These are phyloP conservation scores for Homarus gammarus DNA, from an alignment of 2,888 invertebrate species.

Conservation along the genomic window DNA sequence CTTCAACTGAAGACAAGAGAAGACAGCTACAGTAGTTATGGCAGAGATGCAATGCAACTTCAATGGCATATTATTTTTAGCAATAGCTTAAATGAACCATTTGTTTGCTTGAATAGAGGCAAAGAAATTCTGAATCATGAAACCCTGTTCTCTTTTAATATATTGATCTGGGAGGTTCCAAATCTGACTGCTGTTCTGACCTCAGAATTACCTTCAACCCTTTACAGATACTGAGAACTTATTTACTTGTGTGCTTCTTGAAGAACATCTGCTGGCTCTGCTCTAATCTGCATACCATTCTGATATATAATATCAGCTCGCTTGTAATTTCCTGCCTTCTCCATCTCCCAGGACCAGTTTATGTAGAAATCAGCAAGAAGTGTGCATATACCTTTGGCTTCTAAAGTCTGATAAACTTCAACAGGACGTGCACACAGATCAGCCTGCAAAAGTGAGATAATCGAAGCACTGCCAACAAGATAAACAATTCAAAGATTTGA, in stretches of 20 bases:
- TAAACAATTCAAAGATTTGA: no score
- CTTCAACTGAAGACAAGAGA: no score
- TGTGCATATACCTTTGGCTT: conserved; percentile 88
- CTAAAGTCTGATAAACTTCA: conserved; percentile 87
- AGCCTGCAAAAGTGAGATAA: conserved; percentile 60
- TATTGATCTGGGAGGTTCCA: neutral
- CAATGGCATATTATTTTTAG: no score
- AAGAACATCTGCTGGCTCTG: conserved; percentile 89
- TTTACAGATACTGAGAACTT: neutral
- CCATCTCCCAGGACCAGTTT: conserved; percentile 93
- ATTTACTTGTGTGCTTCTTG: conserved; percentile 69
- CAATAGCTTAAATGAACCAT: no score
- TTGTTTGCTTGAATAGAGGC: no score
- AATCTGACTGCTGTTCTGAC: neutral
- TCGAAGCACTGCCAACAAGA: no score
- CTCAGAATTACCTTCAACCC: neutral
- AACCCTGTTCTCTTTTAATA: neutral
- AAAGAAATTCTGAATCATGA: no score
- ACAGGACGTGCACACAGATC: conserved; percentile 73
- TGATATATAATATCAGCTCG: conserved; percentile 90
- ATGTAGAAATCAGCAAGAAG: conserved; percentile 91
- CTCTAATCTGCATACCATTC: conserved; percentile 87
- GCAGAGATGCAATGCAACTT: no score
- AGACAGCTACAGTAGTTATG: no score
- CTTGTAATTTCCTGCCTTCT: conserved; percentile 88